These are phyloP conservation scores for Pluvialis apricaria DNA, from an alignment of 2,113 vertebrate genomes.

Conservation along the genomic window DNA sequence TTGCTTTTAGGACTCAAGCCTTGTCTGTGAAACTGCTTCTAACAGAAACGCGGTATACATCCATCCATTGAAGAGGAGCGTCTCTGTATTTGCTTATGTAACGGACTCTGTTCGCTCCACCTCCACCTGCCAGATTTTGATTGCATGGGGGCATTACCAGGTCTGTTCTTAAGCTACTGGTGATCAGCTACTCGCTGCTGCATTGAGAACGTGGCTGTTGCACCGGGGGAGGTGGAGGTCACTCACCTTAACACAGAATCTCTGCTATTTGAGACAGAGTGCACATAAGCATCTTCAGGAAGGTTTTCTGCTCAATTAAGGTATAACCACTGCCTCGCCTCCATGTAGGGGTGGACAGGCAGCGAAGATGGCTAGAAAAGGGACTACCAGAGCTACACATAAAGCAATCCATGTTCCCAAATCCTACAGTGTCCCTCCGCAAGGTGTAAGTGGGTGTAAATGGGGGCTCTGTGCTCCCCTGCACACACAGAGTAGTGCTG, in stretches of 20 bases:
- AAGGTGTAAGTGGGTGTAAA: not conserved
- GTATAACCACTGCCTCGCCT: not conserved
- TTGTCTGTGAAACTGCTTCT: not conserved
- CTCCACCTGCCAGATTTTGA: not conserved
- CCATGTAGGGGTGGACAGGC: not conserved
- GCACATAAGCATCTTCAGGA: not conserved
- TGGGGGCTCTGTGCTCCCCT: not conserved
- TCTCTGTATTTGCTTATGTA: not conserved
- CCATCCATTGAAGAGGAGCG: too few species aligned
- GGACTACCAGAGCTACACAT: not conserved
- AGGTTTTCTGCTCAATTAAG: not conserved
- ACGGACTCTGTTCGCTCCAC: not conserved
- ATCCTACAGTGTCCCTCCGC: not conserved
- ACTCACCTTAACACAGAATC: not conserved
- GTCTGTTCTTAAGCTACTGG: not conserved
- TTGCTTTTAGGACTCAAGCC: not conserved
- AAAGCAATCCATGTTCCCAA: not conserved
- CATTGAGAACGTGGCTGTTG: fast-evolving
- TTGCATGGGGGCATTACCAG: not conserved
- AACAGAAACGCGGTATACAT: not conserved
- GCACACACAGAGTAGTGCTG: too few species aligned
- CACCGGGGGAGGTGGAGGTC: not conserved
- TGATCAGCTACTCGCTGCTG: not conserved
- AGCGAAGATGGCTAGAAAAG: not conserved
- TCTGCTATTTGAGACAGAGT: not conserved